These are phyloP conservation scores for Bothrops jararaca DNA, from an alignment of 2,113 vertebrate genomes.

Conservation along the genomic window DNA sequence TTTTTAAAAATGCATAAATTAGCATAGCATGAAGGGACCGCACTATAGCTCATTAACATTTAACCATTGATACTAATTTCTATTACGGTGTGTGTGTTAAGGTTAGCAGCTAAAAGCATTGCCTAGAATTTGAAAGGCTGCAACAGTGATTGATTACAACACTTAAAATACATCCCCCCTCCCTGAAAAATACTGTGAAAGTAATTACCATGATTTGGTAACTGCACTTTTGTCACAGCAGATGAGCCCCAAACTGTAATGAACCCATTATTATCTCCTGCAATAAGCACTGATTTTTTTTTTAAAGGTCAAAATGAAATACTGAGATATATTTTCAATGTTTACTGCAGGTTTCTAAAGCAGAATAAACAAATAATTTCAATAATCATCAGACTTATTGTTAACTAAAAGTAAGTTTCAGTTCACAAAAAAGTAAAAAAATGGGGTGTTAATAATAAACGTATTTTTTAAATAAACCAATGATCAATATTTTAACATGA, in stretches of 20 bases:
- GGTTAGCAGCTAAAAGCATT: slow-evolving; percentile 48
- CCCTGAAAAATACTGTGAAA: slow-evolving; percentile 28
- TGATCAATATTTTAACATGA: neutral
- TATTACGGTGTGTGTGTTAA: slow-evolving; percentile 13
- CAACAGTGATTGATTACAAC: slow-evolving; percentile 23
- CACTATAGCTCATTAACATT: slow-evolving; percentile 43
- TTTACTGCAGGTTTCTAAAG: slow-evolving; percentile 29
- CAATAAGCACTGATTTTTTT: slow-evolving; percentile 15
- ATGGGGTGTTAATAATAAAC: neutral
- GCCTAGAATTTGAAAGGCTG: slow-evolving; percentile 50
- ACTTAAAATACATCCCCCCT: slow-evolving; percentile 23
- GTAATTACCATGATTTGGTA: slow-evolving; percentile 58
- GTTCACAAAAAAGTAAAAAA: neutral
- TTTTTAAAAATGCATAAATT: slow-evolving; percentile 56
- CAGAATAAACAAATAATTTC: slow-evolving; percentile 20
- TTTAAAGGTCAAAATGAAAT: slow-evolving; percentile 20
- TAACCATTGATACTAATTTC: slow-evolving; percentile 51
- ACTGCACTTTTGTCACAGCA: slow-evolving; percentile 50
- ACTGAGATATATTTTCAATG: neutral
- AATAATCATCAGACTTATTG: slow-evolving; percentile 28
- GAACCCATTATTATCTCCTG: slow-evolving; percentile 44
- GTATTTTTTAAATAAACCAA: neutral
- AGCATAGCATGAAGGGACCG: slow-evolving; percentile 33
- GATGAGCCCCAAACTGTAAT: slow-evolving; percentile 52
- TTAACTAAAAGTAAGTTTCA: neutral